Percentiles rank a stretch among this genome's conserved stretches.
Evolutionary conservation across 2,888 invertebrate species (phyloP).

Genomic region (Uloborus plumipes): DNA sequence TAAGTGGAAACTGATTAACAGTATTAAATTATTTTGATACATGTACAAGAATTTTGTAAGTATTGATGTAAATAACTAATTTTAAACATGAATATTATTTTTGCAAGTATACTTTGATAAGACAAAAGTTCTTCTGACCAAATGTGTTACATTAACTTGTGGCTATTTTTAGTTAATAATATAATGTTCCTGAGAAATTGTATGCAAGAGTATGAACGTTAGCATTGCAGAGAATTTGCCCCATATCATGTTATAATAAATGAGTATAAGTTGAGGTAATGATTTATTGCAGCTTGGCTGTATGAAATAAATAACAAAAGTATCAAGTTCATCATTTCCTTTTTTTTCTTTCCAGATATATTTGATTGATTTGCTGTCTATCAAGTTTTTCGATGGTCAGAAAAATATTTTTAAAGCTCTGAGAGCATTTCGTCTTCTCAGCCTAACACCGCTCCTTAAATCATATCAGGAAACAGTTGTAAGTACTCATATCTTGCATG

Average conservation of each 20-base stretch:
- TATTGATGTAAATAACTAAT: neutral
- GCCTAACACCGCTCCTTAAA: constrained; percentile 47
- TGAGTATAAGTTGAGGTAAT: no score
- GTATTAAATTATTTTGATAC: neutral
- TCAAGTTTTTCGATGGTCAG: constrained; percentile 59
- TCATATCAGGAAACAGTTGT: constrained; percentile 59
- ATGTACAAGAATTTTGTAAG: neutral
- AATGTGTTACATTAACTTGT: no score
- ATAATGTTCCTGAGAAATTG: no score
- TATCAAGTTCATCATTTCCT: no score
- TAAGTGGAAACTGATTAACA: neutral
- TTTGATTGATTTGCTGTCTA: constrained; percentile 53
- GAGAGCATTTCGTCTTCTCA: constrained; percentile 53
- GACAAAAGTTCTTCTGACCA: neutral
- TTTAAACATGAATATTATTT: neutral
- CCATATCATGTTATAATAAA: no score
- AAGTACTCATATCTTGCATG: constrained; percentile 5
- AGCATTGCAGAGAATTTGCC: no score
- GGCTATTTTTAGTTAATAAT: no score
- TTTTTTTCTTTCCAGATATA: constrained; percentile 36
- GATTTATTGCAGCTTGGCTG: no score
- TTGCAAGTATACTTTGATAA: neutral
- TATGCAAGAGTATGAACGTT: no score
- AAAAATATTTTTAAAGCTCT: constrained; percentile 56
- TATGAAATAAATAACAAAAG: no score